Evolutionary conservation across 2,797 vertebrate species (phyloP), one percentile per base, ranked within the genome.

Genomic region (Mustela erminea): DNA sequence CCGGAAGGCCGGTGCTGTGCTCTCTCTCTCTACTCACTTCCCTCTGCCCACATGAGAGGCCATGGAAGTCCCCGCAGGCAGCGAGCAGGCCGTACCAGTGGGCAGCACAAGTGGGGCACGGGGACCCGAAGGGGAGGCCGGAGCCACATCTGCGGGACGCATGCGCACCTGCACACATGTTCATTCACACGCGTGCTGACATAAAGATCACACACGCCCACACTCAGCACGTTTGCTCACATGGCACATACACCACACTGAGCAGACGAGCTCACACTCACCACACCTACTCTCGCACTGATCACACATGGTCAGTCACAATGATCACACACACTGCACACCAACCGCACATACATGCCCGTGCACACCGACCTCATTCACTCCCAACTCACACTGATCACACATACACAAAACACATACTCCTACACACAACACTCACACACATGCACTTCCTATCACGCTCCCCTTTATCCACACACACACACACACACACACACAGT

Each of bases 131-230:
- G 38, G 60, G 38, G 43, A 72, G 43, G 54, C 62, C 0, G 0
- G 78, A n/a, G 18, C 17, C 32, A 2, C 12, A 23, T 9, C 66
- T 29, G 60, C 43, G 38, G 49, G 60, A 25, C 35, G 2, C 7
- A 1, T 4, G 43, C 27, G 29, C 11, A 20, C 38, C 10, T 10
- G 4, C 20, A 4, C 14, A 38, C 0, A 25, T 78, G 12, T 72
- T 3, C 72, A 75, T 27, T 46, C 25, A 15, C 27, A 18, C 6
- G 9, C n/a, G 13, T n/a, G 74, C 41, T 29, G 25, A 46, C 35
- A 17, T 1, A 4, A 4, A 35, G 7, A 21, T 32, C 27, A 3
- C 4, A 35, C 2, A 32, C n/a, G 12, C 70, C 1, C 32, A 25
- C 56, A 32, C 35, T 14, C 66, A 43, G 14, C 10, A 10, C 60